Evolutionary conservation across 1,140 invertebrate species (phyloP), one percentile per base, ranked within the genome.

Genomic region (Dreissena polymorpha): DNA sequence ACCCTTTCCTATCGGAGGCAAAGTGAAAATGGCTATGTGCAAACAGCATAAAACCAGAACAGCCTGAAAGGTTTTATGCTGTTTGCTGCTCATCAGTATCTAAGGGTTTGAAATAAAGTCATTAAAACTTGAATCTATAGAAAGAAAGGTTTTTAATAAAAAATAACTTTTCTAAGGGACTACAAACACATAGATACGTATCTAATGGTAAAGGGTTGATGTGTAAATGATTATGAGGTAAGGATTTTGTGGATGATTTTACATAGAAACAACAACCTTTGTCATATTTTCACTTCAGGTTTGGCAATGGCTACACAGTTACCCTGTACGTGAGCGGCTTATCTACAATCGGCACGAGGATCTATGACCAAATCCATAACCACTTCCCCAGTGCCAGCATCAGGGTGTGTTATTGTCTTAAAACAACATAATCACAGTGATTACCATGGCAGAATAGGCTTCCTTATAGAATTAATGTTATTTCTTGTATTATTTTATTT

Each of bases 271-370:
- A 29, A 12, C 8, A 2, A 27, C 16, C 18, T 10, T 18, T 39
- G 39, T 39, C 3, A 39, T 39, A 8, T 39, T 39, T 39, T 8
- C 8, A 39, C 39, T 39, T 39, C 82, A 96, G 96, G 90, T 97
- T 96, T 89, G 96, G 96, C 23, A 94, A 95, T 86, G 96, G 96
- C 2, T 96, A 96, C 91, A 95, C 95, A 77, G 91, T 96, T 16
- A 94, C 94, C 5, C 91, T 96, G 50, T 93, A 88, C 67, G 51
- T 86, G 55, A 73, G 83, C n/a, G 86, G 85, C 10, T 53, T 86
- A n/a, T 78, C 86, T 0, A 82, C 80, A 7, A 83, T 87, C 27
- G 64, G 67, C 16, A 16, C 76, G 14, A 67, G 39, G n/a, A 73
- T 92, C 5, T 72, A 82, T 18, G 74, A 87, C 14, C 87, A 88